Conservation (phyloP, 2,888 invertebrate genomes). For the Epinotia ramella region DNA sequence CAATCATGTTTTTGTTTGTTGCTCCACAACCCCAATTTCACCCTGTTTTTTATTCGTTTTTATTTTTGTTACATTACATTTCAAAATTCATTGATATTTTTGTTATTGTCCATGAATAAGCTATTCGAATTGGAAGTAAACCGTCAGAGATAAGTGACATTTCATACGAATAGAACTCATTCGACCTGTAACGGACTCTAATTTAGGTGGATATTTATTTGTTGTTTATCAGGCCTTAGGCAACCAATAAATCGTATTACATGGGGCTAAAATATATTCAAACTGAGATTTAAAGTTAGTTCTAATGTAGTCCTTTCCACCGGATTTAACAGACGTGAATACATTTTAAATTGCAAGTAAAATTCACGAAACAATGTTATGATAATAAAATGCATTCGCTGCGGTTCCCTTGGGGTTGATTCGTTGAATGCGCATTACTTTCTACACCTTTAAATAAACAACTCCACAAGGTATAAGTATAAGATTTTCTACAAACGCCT, state of each 20-base stretch:
- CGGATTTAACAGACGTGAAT: not conserved
- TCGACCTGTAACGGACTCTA: too few relatives aligned
- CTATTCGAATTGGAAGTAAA: too few relatives aligned
- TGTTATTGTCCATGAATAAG: too few relatives aligned
- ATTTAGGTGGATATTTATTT: too few relatives aligned
- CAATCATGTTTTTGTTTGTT: too few relatives aligned
- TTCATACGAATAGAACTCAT: too few relatives aligned
- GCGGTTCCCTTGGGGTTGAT: slow-evolving; percentile 15
- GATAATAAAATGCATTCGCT: slow-evolving; percentile 31
- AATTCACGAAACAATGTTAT: slow-evolving; percentile 6
- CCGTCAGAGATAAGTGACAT: too few relatives aligned
- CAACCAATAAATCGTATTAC: not conserved
- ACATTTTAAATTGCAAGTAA: slow-evolving; percentile 11
- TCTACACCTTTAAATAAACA: slow-evolving; percentile 22
- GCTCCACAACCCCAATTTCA: too few relatives aligned
- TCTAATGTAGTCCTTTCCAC: not conserved
- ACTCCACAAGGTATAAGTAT: not conserved
- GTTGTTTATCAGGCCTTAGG: too few relatives aligned
- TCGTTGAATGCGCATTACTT: slow-evolving; percentile 28
- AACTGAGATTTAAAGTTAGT: slow-evolving; percentile 4
- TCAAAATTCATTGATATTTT: not conserved
- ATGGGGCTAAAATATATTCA: too few relatives aligned
- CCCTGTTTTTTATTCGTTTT: not conserved
- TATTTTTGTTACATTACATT: not conserved
- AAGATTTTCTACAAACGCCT: not conserved